phyloP scores from a whole-genome alignment of 2,113 vertebrate species.

The Grantiella picta region DNA sequence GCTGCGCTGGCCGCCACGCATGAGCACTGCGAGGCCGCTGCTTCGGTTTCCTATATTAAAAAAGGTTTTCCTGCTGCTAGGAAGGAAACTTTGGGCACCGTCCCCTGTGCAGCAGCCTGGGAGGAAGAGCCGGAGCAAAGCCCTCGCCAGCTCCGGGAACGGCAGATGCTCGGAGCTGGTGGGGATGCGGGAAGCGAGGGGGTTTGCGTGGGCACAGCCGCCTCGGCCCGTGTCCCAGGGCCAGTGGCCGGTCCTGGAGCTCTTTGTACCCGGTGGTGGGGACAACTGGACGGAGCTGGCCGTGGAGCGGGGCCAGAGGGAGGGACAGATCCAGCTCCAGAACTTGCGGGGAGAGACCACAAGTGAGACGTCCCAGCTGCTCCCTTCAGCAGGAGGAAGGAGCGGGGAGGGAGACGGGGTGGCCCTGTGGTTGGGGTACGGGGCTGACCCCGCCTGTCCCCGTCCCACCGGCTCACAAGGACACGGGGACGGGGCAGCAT shows the following conservation, averaged over 20 bases:
- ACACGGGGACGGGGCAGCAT: not conserved
- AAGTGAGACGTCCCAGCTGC: not conserved
- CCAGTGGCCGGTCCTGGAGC: not conserved
- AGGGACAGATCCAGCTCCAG: not conserved
- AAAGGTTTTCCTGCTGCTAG: not conserved
- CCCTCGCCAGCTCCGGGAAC: not conserved
- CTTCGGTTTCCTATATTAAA: not conserved
- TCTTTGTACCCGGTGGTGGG: not conserved
- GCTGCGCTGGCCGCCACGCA: not conserved
- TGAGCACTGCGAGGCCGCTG: not conserved
- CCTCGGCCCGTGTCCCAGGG: not conserved
- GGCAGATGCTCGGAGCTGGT: not conserved
- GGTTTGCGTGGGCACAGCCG: not conserved
- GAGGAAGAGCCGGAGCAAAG: not conserved
- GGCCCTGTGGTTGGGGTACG: not conserved
- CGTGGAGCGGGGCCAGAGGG: fast-evolving
- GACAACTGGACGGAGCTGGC: not conserved
- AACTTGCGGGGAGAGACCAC: not conserved
- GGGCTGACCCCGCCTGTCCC: not conserved
- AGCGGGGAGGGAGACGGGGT: too few relatives aligned
- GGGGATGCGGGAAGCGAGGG: not conserved
- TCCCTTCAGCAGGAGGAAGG: not conserved
- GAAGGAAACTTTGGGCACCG: slow-evolving; percentile 32
- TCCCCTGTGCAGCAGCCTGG: not conserved
- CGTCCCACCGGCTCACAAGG: not conserved